Evolutionary conservation across 2,888 invertebrate genomes (phyloP).

Genomic region (Dugesia japonica): DNA sequence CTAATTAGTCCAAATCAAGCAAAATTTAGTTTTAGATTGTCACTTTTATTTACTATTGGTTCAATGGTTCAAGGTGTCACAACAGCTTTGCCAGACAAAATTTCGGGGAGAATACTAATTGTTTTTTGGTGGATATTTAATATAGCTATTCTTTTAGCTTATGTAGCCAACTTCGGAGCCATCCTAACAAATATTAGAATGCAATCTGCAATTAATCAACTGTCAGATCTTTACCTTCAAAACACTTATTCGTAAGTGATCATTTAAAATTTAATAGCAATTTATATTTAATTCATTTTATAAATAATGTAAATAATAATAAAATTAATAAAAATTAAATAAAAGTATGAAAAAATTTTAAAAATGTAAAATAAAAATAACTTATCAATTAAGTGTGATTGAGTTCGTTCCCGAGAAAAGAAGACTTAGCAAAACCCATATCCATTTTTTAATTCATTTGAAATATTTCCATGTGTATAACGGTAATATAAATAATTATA

Average conservation of each 20-base stretch:
- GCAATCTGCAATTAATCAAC: neutral
- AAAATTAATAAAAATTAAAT: too few species aligned
- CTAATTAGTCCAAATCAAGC: neutral
- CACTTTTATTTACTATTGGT: neutral
- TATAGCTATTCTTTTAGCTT: neutral
- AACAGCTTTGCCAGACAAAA: neutral
- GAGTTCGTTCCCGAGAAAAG: too few species aligned
- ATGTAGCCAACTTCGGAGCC: neutral
- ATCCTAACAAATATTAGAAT: neutral
- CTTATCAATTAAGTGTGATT: too few species aligned
- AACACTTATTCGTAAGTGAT: neutral
- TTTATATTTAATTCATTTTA: too few species aligned
- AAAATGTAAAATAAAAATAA: too few species aligned
- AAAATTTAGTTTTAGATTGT: neutral
- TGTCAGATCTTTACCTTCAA: neutral
- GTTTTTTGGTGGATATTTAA: constrained; percentile 4
- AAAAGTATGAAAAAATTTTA: too few species aligned
- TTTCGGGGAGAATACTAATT: neutral
- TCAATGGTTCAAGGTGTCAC: constrained; percentile 11
- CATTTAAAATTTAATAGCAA: too few species aligned
- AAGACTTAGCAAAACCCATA: too few species aligned
- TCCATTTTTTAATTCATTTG: too few species aligned
- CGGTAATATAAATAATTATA: too few species aligned
- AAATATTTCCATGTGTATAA: too few species aligned
- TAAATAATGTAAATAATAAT: too few species aligned